Percentiles rank a stretch among this genome's conserved stretches.
Conservation (phyloP, 1,140 invertebrate genomes). For the Psix sp. region DNA sequence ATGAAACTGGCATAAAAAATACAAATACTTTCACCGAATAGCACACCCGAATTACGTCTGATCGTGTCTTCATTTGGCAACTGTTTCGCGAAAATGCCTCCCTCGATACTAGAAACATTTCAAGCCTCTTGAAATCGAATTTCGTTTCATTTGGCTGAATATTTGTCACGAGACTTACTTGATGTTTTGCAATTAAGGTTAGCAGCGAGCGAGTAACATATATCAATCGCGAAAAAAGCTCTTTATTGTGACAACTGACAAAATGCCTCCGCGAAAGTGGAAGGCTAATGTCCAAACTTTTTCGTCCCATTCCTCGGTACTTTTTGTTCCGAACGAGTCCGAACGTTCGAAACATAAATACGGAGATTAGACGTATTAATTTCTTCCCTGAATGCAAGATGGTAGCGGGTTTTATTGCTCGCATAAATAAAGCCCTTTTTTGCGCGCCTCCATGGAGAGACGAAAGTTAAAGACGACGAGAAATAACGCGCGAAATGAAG, state of each 20-base stretch:
- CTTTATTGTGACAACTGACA: conserved; percentile 45
- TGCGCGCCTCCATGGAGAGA: too few species aligned
- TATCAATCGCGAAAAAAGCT: conserved; percentile 42
- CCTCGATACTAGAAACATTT: too few species aligned
- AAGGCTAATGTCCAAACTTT: conserved; percentile 32
- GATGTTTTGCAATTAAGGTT: too few species aligned
- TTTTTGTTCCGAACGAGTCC: conserved; percentile 25
- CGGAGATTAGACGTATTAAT: conserved; percentile 33
- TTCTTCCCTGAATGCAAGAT: too few species aligned
- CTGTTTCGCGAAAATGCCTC: too few species aligned
- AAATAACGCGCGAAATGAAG: too few species aligned
- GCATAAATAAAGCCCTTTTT: neutral
- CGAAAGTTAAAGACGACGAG: too few species aligned
- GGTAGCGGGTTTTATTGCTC: conserved; percentile 22
- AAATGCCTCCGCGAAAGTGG: conserved; percentile 22
- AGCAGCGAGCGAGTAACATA: conserved; percentile 3
- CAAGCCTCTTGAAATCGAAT: too few species aligned
- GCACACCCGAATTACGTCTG: conserved; percentile 1
- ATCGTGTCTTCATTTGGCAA: conserved; percentile 1
- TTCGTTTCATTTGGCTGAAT: too few species aligned
- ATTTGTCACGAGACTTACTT: too few species aligned
- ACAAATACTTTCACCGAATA: conserved; percentile 36
- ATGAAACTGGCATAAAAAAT: conserved; percentile 36
- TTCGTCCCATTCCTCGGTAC: conserved; percentile 9
- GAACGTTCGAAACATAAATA: conserved; percentile 38